Evolutionary conservation across 2,113 vertebrate genomes (phyloP).

Genomic region (Chaetorhynchus papuensis): DNA sequence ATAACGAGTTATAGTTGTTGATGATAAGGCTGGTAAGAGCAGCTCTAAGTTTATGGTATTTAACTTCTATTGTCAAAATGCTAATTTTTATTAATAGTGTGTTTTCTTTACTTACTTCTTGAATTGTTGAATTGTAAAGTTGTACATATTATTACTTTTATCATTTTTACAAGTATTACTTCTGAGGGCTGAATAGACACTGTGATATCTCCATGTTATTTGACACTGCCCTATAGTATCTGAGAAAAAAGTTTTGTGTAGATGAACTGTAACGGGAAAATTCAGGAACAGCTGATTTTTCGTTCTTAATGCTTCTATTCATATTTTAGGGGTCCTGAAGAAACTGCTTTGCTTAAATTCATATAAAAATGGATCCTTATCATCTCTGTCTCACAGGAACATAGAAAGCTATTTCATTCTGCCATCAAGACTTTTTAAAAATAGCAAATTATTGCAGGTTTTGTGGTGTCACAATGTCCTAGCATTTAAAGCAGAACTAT

Average conservation of each 20-base stretch:
- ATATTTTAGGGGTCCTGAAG: background rate
- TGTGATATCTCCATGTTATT: background rate
- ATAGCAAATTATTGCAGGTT: background rate
- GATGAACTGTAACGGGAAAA: background rate
- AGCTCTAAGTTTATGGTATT: background rate
- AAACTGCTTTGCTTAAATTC: background rate
- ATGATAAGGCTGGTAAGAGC: background rate
- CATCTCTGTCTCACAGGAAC: background rate
- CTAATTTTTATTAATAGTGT: background rate
- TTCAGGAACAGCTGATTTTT: background rate
- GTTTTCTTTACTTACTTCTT: background rate
- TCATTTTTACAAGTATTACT: background rate
- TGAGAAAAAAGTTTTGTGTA: background rate
- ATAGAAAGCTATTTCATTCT: background rate
- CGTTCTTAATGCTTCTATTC: background rate
- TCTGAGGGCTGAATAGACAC: background rate
- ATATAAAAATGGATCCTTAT: background rate
- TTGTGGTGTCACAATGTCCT: background rate
- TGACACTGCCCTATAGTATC: background rate
- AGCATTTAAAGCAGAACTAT: background rate
- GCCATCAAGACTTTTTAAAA: background rate
- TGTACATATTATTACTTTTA: background rate
- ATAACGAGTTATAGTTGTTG: background rate
- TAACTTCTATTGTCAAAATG: background rate
- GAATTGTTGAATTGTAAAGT: background rate